phyloP scores from a whole-genome alignment of 2,797 vertebrate genomes.

The Steatocranus sp. region DNA sequence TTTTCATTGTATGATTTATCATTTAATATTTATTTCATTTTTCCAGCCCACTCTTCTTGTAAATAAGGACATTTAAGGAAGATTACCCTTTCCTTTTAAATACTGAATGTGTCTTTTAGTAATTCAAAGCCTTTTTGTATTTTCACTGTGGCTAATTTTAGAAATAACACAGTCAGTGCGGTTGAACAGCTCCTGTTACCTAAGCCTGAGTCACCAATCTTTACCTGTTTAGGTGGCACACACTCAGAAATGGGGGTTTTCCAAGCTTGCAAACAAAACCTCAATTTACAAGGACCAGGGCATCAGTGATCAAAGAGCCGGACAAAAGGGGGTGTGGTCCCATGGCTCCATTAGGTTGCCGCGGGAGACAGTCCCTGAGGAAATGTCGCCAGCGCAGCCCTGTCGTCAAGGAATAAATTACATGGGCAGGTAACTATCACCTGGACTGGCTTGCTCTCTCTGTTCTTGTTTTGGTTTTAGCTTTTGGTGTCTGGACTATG shows the following conservation, averaged over 20 bases:
- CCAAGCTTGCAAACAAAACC: constrained; percentile 14
- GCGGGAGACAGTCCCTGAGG: constrained; percentile 42
- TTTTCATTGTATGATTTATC: not conserved
- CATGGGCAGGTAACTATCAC: constrained; percentile 61
- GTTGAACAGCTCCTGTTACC: not conserved
- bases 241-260: not conserved
- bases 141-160: not conserved
- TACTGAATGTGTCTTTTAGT: not conserved
- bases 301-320: constrained; percentile 55
- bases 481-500: not conserved
- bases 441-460: constrained; percentile 34
- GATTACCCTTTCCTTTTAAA: fast-evolving
- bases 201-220: constrained; percentile 12
- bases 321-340: constrained; percentile 24
- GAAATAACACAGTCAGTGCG: not conserved
- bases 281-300: constrained; percentile 34
- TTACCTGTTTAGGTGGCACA: constrained; percentile 38
- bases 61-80: not conserved
- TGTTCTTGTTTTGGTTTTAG: constrained; percentile 9
- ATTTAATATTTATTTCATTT: not conserved
- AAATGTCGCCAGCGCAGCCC: constrained; percentile 22
- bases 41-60: not conserved
- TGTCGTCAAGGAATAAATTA: constrained; percentile 58
- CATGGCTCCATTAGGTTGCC: constrained; percentile 40
- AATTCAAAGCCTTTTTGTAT: not conserved